Conservation (phyloP, 2,888 invertebrate genomes). For the Acleris cristana region DNA sequence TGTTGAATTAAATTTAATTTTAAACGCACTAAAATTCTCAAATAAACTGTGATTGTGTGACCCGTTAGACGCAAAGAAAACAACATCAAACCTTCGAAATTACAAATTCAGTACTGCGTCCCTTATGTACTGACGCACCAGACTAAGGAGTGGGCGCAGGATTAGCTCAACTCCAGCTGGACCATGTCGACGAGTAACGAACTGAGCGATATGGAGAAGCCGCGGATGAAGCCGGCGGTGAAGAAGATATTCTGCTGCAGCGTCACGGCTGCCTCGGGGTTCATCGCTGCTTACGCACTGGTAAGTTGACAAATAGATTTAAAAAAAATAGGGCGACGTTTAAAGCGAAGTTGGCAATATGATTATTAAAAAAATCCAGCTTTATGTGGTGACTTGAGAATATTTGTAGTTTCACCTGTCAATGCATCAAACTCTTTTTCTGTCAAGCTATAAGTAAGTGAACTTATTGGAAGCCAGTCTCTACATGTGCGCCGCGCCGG, state of each 20-base stretch:
- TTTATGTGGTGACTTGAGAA: too few relatives aligned
- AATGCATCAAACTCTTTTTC: too few relatives aligned
- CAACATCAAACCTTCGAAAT: not conserved
- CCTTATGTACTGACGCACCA: not conserved
- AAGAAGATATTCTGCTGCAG: slow-evolving; percentile 79
- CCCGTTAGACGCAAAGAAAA: not conserved
- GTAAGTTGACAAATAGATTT: slow-evolving; percentile 49
- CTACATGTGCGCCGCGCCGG: too few relatives aligned
- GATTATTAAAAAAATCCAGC: too few relatives aligned
- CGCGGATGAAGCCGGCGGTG: slow-evolving; percentile 76
- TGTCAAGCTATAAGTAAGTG: too few relatives aligned
- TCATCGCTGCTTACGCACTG: slow-evolving; percentile 79
- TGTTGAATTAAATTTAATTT: too few relatives aligned
- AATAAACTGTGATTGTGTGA: too few relatives aligned
- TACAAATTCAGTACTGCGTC: not conserved
- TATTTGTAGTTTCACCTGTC: too few relatives aligned
- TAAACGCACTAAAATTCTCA: too few relatives aligned
- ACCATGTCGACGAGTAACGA: slow-evolving; percentile 74
- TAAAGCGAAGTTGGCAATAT: too few relatives aligned
- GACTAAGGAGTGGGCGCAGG: not conserved
- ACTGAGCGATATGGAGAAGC: slow-evolving; percentile 64
- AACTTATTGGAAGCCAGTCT: too few relatives aligned
- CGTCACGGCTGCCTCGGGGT: slow-evolving; percentile 79
- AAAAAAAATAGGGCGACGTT: too few relatives aligned
- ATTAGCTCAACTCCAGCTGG: not conserved